A percentile compares a stretch with the other conserved stretches of the same genome.
Evolutionary conservation across 2,888 invertebrate species (phyloP).

Genomic region (Malthinus flaveolus): DNA sequence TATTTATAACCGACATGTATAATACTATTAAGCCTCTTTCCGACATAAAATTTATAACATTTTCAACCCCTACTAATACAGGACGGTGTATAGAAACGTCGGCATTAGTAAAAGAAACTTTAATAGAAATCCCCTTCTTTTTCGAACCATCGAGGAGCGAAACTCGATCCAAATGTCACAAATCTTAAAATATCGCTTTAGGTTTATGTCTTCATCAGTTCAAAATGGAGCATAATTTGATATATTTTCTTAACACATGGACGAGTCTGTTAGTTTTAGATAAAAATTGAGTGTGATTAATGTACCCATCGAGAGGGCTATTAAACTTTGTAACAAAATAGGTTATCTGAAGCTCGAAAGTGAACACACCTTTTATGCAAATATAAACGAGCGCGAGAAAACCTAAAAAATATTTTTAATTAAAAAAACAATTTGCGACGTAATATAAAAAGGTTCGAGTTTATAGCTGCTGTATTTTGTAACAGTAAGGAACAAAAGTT

Average conservation of each 20-base stretch:
- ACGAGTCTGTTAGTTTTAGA: background rate
- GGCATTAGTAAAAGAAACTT: slow-evolving; percentile 21
- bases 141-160: slow-evolving; percentile 26
- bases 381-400: too few species aligned
- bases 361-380: too few species aligned
- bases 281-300: too few species aligned
- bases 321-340: too few species aligned
- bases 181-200: slow-evolving; percentile 37
- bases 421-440: too few species aligned
- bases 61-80: slow-evolving; percentile 1
- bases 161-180: slow-evolving; percentile 41
- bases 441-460: too few species aligned
- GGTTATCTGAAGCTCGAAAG: too few species aligned
- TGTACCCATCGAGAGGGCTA: too few species aligned
- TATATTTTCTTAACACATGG: slow-evolving; percentile 9
- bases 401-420: too few species aligned
- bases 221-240: slow-evolving; percentile 22
- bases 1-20: slow-evolving; percentile 17
- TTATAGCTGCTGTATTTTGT: too few species aligned
- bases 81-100: background rate
- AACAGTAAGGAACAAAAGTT: too few species aligned
- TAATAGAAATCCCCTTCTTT: slow-evolving; percentile 23
- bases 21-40: slow-evolving; percentile 12
- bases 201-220: slow-evolving; percentile 39
- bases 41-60: slow-evolving; percentile 21